Evolutionary conservation across 2,888 invertebrate species (phyloP), one percentile per base, ranked within the genome.

Genomic region (Caenorhabditis sp.): DNA sequence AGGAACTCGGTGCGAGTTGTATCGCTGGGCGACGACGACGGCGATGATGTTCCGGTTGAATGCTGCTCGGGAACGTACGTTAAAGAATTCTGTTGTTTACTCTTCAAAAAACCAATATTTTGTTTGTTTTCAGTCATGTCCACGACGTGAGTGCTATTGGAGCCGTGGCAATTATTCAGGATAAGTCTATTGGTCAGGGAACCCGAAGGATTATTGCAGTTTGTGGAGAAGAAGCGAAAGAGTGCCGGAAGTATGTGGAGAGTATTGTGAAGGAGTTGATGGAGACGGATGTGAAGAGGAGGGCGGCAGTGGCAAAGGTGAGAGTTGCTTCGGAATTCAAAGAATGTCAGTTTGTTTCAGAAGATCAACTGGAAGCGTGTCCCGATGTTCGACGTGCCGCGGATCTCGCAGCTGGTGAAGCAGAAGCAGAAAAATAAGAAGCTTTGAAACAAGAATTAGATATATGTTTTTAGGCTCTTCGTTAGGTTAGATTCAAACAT

Each of bases 31-130:
- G 18, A 24, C n/a, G n/a, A n/a, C n/a, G n/a, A n/a, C n/a, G n/a
- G n/a, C 4, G 9, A 2, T 0, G 67, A 71, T 44, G 50, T 55
- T 8, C 51, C 78, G 2, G 44, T 69, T 1, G 82, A 82, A 47
- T 78, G 72, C 32, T 82, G 82, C 28, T 78, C 78, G 11, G 82
- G 82, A 79, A 82, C 82, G 82, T 82, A 26, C 60, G 79, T n/a
- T n/a, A n/a, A 56, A 32, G n/a, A 22, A 24, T 9, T 22, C 40
- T n/a, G n/a, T n/a, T n/a, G n/a, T n/a, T n/a, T n/a, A n/a, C n/a
- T n/a, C n/a, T n/a, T n/a, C n/a, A n/a, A n/a, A n/a, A n/a, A n/a
- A n/a, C n/a, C n/a, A n/a, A n/a, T n/a, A n/a, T n/a, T n/a, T n/a
- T n/a, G n/a, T n/a, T n/a, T n/a, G n/a, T n/a, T n/a, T 80, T 22